Conservation (phyloP, 2,797 vertebrate genomes). For the Coendou prehensilis region DNA sequence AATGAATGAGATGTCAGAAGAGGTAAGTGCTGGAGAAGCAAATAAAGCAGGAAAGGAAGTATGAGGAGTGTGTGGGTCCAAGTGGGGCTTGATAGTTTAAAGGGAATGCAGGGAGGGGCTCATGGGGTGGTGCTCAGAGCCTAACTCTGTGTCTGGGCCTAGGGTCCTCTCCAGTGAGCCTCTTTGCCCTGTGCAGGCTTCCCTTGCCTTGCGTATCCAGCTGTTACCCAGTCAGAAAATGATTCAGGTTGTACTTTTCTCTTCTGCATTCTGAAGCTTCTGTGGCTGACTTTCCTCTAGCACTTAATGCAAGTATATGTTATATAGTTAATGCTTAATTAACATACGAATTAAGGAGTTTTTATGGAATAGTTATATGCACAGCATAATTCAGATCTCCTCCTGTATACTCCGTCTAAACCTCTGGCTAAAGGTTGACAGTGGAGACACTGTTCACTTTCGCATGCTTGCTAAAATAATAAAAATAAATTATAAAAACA, state of each 20-base stretch:
- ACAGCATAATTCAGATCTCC: constrained; percentile 11
- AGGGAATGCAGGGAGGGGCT: too few relatives aligned
- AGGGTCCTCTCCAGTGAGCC: background rate
- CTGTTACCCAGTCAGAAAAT: background rate
- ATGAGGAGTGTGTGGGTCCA: background rate
- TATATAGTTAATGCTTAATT: constrained; percentile 44
- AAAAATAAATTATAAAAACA: background rate
- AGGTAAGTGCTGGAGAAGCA: background rate
- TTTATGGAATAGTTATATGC: background rate
- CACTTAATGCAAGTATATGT: background rate
- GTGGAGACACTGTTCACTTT: background rate
- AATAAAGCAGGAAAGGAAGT: background rate
- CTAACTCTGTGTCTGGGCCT: background rate
- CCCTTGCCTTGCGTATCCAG: background rate
- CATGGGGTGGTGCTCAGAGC: background rate
- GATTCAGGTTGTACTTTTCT: background rate
- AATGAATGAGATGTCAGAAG: background rate
- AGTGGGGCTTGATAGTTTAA: background rate
- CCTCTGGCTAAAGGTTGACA: background rate
- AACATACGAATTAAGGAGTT: constrained; percentile 1
- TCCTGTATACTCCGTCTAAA: background rate
- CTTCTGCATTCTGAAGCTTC: background rate
- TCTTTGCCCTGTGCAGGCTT: too few relatives aligned
- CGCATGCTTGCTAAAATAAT: constrained; percentile 25
- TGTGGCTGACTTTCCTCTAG: background rate